Base-by-base conservation (phyloP, 2,888 invertebrate genomes). In the Miltochrista miniata region DNA sequence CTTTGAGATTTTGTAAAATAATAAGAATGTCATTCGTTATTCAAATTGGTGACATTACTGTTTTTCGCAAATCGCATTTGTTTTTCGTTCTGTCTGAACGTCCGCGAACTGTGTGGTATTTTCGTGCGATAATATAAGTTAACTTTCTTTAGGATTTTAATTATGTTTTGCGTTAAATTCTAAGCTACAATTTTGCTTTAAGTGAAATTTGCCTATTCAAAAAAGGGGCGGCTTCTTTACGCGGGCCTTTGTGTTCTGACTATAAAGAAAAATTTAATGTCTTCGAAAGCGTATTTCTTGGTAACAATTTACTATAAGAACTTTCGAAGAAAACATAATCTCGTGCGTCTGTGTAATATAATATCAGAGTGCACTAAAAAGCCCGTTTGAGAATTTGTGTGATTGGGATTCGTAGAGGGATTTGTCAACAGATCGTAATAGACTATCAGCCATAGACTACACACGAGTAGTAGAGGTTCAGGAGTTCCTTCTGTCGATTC, bases 271-370 rank as follows among this genome's bases (percentile, higher is more conserved):
- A 77, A 74, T 69, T 83, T 82, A 81, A 84, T 84, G 83, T 81
- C 72, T 83, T 76, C 82, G 70, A 80, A 78, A 72, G 57, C 74
- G 66, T 75, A 80, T 68, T 70, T 76, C 64, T 70, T 76, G 56
- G 61, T 73, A 66, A 76, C 77, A 71, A 76, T 76, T 72, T 81
- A 83, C 63, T 84, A 81, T 70, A 84, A 79, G 72, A 84, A 82
- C 61, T 85, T 82, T 78, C 76, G 85, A 72, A 82, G 79, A 83
- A 85, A 83, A 83, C 71, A 72, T 68, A 72, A 63, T 75, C 68
- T 77, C 40, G 63, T 70, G 59, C 63, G 67, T 66, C 68, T 76
- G 54, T 73, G 69, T 63, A 70, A 74, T 56, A 71, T 70, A 70
- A 64, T 75, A 74, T 69, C 72, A 47, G 72, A 79, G 61, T 79